Percentiles rank a stretch among this genome's conserved stretches.
These are phyloP conservation scores for Eupithecia abbreviata DNA, from an alignment of 2,888 invertebrate genomes.

Conservation along the genomic window DNA sequence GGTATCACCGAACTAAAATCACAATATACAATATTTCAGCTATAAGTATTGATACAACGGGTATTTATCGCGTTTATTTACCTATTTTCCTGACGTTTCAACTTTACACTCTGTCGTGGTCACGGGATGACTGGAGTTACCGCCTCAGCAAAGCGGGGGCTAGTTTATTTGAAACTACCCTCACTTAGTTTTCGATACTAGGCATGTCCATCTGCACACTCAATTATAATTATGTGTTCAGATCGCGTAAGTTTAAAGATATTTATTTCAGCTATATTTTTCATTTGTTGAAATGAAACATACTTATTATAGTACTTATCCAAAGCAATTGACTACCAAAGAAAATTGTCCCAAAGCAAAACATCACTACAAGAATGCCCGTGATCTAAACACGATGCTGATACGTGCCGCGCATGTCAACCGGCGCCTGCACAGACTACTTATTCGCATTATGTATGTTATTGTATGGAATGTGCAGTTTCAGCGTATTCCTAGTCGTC, in stretches of 20 bases:
- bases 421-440: slow-evolving; percentile 43
- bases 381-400: slow-evolving; percentile 40
- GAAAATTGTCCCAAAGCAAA: slow-evolving; percentile 6
- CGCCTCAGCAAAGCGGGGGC: no score
- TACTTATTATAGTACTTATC: background rate
- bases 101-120: no score
- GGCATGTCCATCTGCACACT: no score
- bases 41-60: no score
- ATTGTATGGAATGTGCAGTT: slow-evolving; percentile 36
- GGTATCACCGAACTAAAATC: background rate
- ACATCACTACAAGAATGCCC: slow-evolving; percentile 21
- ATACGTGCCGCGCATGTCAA: slow-evolving; percentile 41
- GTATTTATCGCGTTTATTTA: no score
- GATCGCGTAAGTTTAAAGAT: no score
- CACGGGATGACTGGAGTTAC: no score
- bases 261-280: background rate
- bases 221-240: no score
- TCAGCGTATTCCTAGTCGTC: background rate
- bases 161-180: no score
- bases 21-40: background rate
- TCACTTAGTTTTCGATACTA: no score
- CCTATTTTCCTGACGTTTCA: no score
- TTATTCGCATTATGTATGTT: slow-evolving; percentile 30
- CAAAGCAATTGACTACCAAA: background rate
- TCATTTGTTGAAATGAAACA: background rate